These are phyloP conservation scores for Beroe forskalii DNA, from an alignment of 37 sponge, comb jelly and placozoan genomes.

Conservation along the genomic window DNA sequence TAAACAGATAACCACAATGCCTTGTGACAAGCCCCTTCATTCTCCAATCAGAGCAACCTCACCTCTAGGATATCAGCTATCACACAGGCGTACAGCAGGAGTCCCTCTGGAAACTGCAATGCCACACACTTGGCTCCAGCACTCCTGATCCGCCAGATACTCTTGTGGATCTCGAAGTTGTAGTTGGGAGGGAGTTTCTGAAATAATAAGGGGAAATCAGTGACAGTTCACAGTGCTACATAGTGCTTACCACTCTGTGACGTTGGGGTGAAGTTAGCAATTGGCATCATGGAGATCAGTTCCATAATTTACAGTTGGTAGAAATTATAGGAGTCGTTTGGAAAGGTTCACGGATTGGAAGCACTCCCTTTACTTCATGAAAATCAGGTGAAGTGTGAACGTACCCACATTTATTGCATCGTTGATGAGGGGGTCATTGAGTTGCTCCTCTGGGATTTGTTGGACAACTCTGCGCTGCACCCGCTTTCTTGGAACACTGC, in stretches of 20 bases:
- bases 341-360: background rate
- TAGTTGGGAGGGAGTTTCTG: constrained; percentile 82
- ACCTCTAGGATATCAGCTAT: constrained; percentile 88
- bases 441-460: constrained; percentile 77
- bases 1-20: background rate
- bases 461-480: constrained; percentile 67
- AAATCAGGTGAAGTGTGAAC: too few relatives aligned
- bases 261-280: too few relatives aligned
- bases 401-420: constrained; percentile 69
- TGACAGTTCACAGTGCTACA: background rate
- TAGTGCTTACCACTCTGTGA: background rate
- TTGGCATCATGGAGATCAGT: too few relatives aligned
- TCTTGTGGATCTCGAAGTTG: constrained; percentile 96
- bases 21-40: background rate
- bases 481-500: background rate
- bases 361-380: too few relatives aligned
- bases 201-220: background rate
- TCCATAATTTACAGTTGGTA: too few relatives aligned
- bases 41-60: too few relatives aligned
- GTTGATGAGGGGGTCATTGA: constrained; percentile 73
- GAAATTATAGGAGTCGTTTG: background rate
- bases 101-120: constrained; percentile 93
- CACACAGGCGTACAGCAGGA: constrained; percentile 82
- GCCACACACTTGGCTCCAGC: constrained; percentile 75
- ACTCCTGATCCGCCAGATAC: constrained; percentile 79